A percentile compares a stretch with the other conserved stretches of the same genome.
These are phyloP conservation scores for Dasysyrphus albostriatus DNA, from an alignment of 2,888 invertebrate genomes.

Conservation along the genomic window DNA sequence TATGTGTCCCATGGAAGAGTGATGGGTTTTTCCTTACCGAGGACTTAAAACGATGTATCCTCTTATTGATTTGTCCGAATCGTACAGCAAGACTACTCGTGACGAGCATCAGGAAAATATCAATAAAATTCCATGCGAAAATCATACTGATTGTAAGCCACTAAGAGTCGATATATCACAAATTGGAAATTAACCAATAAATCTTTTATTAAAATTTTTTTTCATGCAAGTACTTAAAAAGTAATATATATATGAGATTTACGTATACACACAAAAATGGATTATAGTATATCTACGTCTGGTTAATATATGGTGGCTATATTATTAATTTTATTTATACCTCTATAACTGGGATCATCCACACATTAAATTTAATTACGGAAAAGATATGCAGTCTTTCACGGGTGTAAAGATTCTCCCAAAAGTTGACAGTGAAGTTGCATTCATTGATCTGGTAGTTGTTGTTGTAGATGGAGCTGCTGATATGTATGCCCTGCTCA, in stretches of 20 bases:
- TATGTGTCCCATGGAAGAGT: not conserved
- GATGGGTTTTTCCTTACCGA: slow-evolving; percentile 80
- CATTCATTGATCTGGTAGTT: slow-evolving; percentile 80
- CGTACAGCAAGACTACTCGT: slow-evolving; percentile 87
- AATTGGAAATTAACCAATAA: slow-evolving; percentile 18
- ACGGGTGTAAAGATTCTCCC: slow-evolving; percentile 80
- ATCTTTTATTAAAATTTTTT: slow-evolving; percentile 4
- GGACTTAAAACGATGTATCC: slow-evolving; percentile 83
- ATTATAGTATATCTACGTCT: not conserved
- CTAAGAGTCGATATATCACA: slow-evolving; percentile 61
- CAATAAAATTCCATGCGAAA: slow-evolving; percentile 90
- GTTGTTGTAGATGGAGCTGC: slow-evolving; percentile 79
- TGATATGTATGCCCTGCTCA: slow-evolving; percentile 63
- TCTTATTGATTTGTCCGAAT: slow-evolving; percentile 86
- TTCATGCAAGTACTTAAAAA: not conserved
- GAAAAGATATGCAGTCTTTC: slow-evolving; percentile 80
- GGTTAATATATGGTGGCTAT: not conserved
- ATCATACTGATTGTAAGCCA: slow-evolving; percentile 85
- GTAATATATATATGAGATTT: slow-evolving; percentile 8
- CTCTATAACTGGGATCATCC: slow-evolving; percentile 79
- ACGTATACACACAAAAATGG: not conserved
- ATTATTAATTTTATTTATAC: slow-evolving; percentile 50
- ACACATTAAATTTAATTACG: slow-evolving; percentile 77
- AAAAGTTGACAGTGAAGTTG: slow-evolving; percentile 80
- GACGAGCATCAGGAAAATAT: slow-evolving; percentile 88